Conservation (phyloP, 92 coral and sea anemone species). For the Palythoa heliodiscus region DNA sequence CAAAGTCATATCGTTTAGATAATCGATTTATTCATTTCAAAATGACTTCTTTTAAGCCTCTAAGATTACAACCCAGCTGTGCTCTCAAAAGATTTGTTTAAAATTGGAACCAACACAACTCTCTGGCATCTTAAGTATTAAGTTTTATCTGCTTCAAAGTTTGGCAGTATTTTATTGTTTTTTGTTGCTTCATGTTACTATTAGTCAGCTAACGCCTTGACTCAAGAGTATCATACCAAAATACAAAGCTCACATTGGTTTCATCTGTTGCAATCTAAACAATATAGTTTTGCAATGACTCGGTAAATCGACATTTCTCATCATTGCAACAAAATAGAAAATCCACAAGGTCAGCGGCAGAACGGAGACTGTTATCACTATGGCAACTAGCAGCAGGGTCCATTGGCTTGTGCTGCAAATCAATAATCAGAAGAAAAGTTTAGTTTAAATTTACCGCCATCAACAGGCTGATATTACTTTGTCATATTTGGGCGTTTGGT, state of each 20-base stretch:
- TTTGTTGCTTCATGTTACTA: no score
- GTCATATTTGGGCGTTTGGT: no score
- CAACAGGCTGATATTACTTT: no score
- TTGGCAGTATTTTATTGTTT: no score
- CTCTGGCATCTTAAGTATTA: no score
- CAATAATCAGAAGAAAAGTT: not conserved
- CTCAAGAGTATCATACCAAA: not conserved
- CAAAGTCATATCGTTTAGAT: no score
- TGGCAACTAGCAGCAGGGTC: constrained; percentile 2
- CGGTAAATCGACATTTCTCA: constrained; percentile 25
- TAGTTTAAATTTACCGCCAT: not conserved
- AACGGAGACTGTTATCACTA: constrained; percentile 14
- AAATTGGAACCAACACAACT: no score
- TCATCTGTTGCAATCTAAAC: not conserved
- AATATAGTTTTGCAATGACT: constrained; percentile 35
- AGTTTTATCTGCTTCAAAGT: no score
- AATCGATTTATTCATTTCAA: no score
- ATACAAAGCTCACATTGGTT: not conserved
- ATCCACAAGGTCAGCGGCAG: constrained; percentile 29
- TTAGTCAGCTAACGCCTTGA: not conserved
- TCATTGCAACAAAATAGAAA: constrained; percentile 20
- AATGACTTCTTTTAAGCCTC: no score
- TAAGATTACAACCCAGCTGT: not conserved
- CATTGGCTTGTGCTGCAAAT: not conserved
- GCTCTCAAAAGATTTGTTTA: not conserved